A percentile compares a stretch with the other conserved stretches of the same genome.
Evolutionary conservation across 2,113 vertebrate genomes (phyloP).

Genomic region (Melanostigma gelatinosum): DNA sequence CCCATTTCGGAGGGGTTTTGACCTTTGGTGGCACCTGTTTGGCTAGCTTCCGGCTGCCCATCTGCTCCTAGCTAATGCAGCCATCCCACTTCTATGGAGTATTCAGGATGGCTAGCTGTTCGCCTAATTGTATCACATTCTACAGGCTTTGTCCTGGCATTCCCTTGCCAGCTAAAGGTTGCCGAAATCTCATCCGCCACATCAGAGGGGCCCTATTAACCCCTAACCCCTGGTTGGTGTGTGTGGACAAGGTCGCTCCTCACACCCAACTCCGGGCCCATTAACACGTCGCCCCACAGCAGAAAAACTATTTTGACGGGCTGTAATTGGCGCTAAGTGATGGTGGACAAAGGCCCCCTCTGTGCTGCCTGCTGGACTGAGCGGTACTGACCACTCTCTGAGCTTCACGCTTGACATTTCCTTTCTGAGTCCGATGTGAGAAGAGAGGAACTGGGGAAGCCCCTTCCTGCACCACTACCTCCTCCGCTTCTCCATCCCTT

Average conservation of each 20-base stretch:
- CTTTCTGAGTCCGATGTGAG: slow-evolving; percentile 74
- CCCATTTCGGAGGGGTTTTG: slow-evolving; percentile 54
- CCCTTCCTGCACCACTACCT: slow-evolving; percentile 73
- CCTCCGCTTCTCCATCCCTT: slow-evolving; percentile 64
- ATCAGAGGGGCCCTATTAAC: slow-evolving; percentile 95
- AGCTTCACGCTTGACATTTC: slow-evolving; percentile 81
- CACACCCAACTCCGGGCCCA: slow-evolving; percentile 92
- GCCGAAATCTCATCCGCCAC: slow-evolving; percentile 93
- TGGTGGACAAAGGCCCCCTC: slow-evolving; percentile 88
- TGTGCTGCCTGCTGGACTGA: slow-evolving; percentile 81
- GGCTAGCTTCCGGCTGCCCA: slow-evolving; percentile 82
- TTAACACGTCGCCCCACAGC: slow-evolving; percentile 93
- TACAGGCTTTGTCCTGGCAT: slow-evolving; percentile 88
- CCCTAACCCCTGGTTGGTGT: slow-evolving; percentile 90
- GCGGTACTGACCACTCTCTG: slow-evolving; percentile 75
- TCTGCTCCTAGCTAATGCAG: slow-evolving; percentile 85
- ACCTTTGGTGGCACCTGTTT: slow-evolving; percentile 73
- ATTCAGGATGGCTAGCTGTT: slow-evolving; percentile 87
- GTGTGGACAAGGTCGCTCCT: slow-evolving; percentile 91
- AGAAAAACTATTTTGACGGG: slow-evolving; percentile 95
- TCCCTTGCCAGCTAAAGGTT: slow-evolving; percentile 88
- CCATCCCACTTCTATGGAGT: slow-evolving; percentile 83
- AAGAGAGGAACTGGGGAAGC: slow-evolving; percentile 73
- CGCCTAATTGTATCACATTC: slow-evolving; percentile 97
- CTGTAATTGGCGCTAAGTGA: slow-evolving; percentile 95